Evolutionary conservation across 2,113 vertebrate genomes (phyloP).

Genomic region (Edolisoma coerulescens): DNA sequence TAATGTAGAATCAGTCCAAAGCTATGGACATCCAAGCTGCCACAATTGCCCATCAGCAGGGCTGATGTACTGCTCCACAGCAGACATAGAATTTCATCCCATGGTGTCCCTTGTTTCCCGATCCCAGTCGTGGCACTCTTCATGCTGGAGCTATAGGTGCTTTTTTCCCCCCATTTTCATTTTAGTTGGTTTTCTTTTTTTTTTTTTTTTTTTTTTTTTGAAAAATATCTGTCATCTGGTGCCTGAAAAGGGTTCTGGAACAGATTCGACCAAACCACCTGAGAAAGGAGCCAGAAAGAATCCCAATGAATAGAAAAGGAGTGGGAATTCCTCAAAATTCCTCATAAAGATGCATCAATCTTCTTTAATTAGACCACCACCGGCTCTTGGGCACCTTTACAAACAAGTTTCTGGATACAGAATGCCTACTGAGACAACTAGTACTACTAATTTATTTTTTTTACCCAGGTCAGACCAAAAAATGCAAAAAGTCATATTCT

Average conservation of each 20-base stretch:
- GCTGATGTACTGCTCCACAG: fast-evolving
- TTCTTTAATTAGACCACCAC: neutral
- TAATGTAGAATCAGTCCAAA: neutral
- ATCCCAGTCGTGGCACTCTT: neutral
- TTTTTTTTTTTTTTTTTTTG: neutral
- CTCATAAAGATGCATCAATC: neutral
- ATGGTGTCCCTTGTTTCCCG: neutral
- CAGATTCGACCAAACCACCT: neutral
- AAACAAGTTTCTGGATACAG: neutral
- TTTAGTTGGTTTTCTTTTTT: no score
- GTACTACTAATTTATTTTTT: neutral
- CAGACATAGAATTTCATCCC: neutral
- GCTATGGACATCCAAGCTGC: neutral
- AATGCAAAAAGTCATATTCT: neutral
- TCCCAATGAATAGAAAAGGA: neutral
- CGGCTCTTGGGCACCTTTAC: neutral
- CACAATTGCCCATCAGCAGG: neutral
- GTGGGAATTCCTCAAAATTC: neutral
- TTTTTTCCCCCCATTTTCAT: no score
- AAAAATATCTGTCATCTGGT: neutral
- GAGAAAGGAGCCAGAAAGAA: neutral
- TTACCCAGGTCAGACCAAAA: neutral
- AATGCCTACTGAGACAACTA: neutral
- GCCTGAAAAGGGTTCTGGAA: neutral
- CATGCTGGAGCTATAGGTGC: neutral